Evolutionary conservation across 1,140 invertebrate species (phyloP), one percentile per base, ranked within the genome.

Genomic region (Oscheius sp.): DNA sequence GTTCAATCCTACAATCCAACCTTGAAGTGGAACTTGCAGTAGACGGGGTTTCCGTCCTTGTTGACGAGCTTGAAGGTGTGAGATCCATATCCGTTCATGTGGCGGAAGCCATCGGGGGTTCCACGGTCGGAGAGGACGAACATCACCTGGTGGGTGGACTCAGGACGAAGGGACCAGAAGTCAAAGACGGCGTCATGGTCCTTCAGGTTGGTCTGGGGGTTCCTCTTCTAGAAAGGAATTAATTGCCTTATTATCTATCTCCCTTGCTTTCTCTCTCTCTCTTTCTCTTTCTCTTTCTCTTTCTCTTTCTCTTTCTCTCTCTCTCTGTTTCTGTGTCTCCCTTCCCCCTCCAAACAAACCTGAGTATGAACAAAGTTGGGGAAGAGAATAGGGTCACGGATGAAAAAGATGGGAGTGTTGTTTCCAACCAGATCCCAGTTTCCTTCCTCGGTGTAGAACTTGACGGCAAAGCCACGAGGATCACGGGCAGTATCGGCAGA

Each of bases 151-250:
- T 97, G 94, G 31, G 90, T 90, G 2, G 91, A 88, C 85, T 97
- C 94, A 0, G 93, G 92, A 42, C 93, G 88, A 34, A 96, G 85
- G 2, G 91, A 90, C 46, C 95, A 88, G 84, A 97, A 97, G 84
- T 97, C 95, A 93, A 94, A 97, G 80, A 95, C 93, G 91, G 93
- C 93, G 79, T 95, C 92, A 1, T 91, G 86, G 86, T 94, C 92
- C 88, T 93, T 94, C 29, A 94, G 85, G 85, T 97, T 92, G 20
- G 94, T 97, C 4, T 89, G 90, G 20, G 94, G 94, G 86, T 97
- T 97, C 77, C 94, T 88, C 85, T 97, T 97, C 85, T 96, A 23
- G 7, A 55, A 55, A 55, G n/a, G n/a, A n/a, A n/a, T n/a, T n/a
- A n/a, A n/a, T n/a, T n/a, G n/a, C n/a, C n/a, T n/a, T n/a, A n/a